Conservation (phyloP, 2,797 vertebrate species). For the Thunnus albacares region DNA sequence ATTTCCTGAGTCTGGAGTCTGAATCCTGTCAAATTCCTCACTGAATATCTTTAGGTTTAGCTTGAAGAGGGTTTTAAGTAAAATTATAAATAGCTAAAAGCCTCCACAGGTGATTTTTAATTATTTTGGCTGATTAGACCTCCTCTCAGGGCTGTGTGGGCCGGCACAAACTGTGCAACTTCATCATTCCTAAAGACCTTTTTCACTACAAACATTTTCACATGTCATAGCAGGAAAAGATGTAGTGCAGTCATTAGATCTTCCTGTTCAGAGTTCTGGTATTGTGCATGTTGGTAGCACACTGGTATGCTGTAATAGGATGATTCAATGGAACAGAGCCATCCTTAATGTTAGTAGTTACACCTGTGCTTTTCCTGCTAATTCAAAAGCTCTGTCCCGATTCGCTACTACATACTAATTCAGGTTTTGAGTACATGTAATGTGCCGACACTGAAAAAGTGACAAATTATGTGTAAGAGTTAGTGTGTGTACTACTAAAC, state of each 20-base stretch:
- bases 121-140: neutral
- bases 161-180: neutral
- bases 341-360: too few relatives aligned
- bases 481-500: too few relatives aligned
- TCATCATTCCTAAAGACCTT: neutral
- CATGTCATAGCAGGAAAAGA: neutral
- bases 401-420: too few relatives aligned
- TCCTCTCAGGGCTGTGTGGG: neutral
- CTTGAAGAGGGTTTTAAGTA: too few relatives aligned
- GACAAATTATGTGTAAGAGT: too few relatives aligned
- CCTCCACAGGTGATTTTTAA: too few relatives aligned
- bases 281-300: neutral
- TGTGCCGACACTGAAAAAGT: too few relatives aligned
- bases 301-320: neutral
- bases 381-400: too few relatives aligned
- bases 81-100: neutral
- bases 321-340: neutral
- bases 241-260: too few relatives aligned
- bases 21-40: neutral
- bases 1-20: neutral
- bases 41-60: neutral
- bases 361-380: too few relatives aligned
- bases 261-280: neutral
- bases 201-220: neutral
- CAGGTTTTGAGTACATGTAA: too few relatives aligned